Percentiles rank a stretch among this genome's conserved stretches.
These are phyloP conservation scores for Atherinosoma microstoma DNA, from an alignment of 2,797 vertebrate genomes.

Conservation along the genomic window DNA sequence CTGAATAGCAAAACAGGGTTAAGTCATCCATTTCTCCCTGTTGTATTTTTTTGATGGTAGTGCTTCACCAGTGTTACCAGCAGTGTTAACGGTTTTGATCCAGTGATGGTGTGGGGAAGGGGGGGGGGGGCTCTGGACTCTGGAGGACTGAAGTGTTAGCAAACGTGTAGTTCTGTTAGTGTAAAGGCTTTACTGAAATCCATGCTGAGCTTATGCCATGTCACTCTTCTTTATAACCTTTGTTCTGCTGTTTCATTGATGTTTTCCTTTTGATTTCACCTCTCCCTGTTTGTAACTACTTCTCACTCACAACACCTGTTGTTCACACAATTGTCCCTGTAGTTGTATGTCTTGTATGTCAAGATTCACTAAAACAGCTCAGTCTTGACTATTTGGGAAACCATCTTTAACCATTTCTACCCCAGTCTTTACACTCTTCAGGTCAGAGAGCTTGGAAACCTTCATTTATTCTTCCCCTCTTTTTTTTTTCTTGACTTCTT, in stretches of 20 bases:
- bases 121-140: conserved; percentile 11
- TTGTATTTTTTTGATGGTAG: conserved; percentile 13
- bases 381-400: background rate
- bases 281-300: conserved; percentile 15
- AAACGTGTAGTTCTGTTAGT: conserved; percentile 54
- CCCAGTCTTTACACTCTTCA: conserved; percentile 10
- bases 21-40: conserved; percentile 12
- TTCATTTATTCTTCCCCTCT: background rate
- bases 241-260: conserved; percentile 44
- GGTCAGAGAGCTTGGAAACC: conserved; percentile 2
- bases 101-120: conserved; percentile 30
- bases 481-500: conserved; percentile 16
- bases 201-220: conserved; percentile 43
- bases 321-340: conserved; percentile 7
- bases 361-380: conserved; percentile 12
- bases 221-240: conserved; percentile 38
- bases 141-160: conserved; percentile 45
- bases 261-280: conserved; percentile 41
- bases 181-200: conserved; percentile 57
- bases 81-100: conserved; percentile 49
- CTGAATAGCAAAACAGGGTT: conserved; percentile 25
- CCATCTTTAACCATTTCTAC: background rate
- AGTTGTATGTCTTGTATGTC: background rate
- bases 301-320: conserved; percentile 18
- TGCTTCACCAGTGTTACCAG: conserved; percentile 15